Percentiles rank a stretch among this genome's conserved stretches.
phyloP scores from a whole-genome alignment of 2,797 vertebrate species.

The Pachyuromys duprasi region DNA sequence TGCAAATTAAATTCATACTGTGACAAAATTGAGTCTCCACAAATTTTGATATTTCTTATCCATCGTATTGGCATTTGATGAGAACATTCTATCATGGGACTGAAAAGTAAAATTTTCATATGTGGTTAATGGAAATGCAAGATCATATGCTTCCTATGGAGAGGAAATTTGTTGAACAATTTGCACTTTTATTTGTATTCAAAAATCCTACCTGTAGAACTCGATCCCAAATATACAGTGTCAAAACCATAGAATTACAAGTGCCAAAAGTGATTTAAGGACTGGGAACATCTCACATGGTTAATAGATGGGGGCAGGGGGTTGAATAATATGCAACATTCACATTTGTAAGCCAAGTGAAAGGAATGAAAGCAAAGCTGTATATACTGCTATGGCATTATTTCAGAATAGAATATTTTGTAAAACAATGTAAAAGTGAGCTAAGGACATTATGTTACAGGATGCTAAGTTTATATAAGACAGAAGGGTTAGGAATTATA shows the following conservation, averaged over 20 bases:
- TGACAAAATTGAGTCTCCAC: neutral
- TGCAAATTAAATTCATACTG: neutral
- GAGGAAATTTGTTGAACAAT: neutral
- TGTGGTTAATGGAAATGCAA: neutral
- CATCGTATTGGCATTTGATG: neutral
- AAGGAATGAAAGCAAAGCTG: slow-evolving; percentile 26
- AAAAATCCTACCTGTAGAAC: neutral
- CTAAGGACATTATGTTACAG: neutral
- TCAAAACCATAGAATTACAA: slow-evolving; percentile 27
- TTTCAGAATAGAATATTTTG: slow-evolving; percentile 6
- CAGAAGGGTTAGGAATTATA: slow-evolving; percentile 39
- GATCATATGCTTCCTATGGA: neutral
- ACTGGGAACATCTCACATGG: neutral
- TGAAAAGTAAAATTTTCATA: neutral
- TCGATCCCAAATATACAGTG: neutral
- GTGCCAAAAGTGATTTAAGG: neutral
- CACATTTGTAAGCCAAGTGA: neutral
- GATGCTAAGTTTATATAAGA: slow-evolving; percentile 33
- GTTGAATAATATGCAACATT: slow-evolving; percentile 23
- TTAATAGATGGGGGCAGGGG: neutral
- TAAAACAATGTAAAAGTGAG: neutral
- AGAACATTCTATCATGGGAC: neutral
- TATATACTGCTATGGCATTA: neutral
- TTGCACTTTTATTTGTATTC: neutral
- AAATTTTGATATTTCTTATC: neutral